Evolutionary conservation across 2,797 vertebrate species (phyloP).

Genomic region (Gymnodraco acuticeps): DNA sequence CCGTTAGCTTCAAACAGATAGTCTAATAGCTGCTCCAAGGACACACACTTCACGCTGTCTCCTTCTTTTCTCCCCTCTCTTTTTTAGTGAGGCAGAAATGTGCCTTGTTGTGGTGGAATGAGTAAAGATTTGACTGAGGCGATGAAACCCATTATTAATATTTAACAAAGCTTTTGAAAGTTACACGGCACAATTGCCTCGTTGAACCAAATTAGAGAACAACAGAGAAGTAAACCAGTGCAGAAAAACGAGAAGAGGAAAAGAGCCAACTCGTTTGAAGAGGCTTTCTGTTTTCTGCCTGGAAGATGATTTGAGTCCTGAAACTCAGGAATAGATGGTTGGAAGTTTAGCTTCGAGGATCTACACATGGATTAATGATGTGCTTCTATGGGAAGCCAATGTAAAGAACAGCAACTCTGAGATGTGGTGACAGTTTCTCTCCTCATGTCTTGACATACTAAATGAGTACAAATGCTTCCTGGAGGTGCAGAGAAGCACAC

Average conservation of each 20-base stretch:
- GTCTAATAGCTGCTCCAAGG: constrained; percentile 63
- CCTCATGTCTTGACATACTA: constrained; percentile 44
- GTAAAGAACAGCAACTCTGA: not conserved
- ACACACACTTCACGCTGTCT: constrained; percentile 21
- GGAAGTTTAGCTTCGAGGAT: constrained; percentile 13
- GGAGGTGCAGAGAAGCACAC: constrained; percentile 10
- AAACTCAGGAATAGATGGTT: constrained; percentile 11
- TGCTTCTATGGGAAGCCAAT: constrained; percentile 17
- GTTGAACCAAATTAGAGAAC: constrained; percentile 39
- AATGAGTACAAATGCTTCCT: constrained; percentile 59
- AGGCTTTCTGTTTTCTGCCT: constrained; percentile 20
- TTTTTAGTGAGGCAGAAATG: constrained; percentile 39
- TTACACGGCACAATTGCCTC: constrained; percentile 42
- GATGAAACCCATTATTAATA: constrained; percentile 56
- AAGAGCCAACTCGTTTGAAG: constrained; percentile 9
- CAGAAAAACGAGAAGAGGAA: not conserved
- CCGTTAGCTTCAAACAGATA: constrained; percentile 60
- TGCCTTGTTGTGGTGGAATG: constrained; percentile 51
- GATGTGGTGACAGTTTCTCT: constrained; percentile 36
- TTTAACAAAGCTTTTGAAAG: constrained; percentile 65
- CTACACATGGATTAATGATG: not conserved
- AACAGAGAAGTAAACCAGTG: constrained; percentile 49
- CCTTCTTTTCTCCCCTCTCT: constrained; percentile 10
- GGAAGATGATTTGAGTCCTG: not conserved
- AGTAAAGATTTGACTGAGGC: constrained; percentile 55